Conservation (phyloP, 1,140 invertebrate genomes). For the Lutraria rhynchaena region DNA sequence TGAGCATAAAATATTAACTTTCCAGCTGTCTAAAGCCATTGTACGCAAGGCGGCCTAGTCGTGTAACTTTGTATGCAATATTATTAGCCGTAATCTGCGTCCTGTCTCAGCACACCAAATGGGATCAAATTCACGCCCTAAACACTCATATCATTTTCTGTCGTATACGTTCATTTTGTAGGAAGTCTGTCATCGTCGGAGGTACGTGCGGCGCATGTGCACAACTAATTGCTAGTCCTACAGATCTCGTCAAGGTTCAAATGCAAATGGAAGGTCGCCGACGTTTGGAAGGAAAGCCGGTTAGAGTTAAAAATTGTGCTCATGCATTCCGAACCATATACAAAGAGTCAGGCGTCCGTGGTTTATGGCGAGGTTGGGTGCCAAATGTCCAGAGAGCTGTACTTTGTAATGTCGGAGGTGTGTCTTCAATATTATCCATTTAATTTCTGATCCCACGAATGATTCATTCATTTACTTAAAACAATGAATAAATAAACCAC, state of each 20-base stretch:
- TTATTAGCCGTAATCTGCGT: too few species aligned
- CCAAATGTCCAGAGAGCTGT: constrained; percentile 93
- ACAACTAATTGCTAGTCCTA: constrained; percentile 93
- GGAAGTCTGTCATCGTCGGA: constrained; percentile 88
- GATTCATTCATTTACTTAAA: not conserved
- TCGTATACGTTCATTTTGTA: constrained; percentile 67
- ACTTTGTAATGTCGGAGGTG: constrained; percentile 88
- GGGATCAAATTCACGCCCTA: too few species aligned
- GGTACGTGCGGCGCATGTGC: constrained; percentile 90
- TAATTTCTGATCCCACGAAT: not conserved
- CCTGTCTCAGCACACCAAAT: too few species aligned
- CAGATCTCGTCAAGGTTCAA: constrained; percentile 96
- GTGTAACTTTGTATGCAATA: too few species aligned
- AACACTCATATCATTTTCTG: not conserved
- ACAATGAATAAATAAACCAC: not conserved
- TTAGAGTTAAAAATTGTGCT: constrained; percentile 88
- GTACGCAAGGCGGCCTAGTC: too few species aligned
- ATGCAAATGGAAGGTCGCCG: constrained; percentile 95
- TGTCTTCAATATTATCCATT: too few species aligned
- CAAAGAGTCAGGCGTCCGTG: constrained; percentile 88
- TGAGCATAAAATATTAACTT: not conserved
- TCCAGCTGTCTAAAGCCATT: not conserved
- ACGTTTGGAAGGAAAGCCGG: constrained; percentile 89
- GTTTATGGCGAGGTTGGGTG: constrained; percentile 94
- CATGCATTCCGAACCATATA: constrained; percentile 91